Percentiles rank a stretch among this genome's conserved stretches.
These are phyloP conservation scores for Calypte anna DNA, from an alignment of 2,113 vertebrate genomes.

Conservation along the genomic window DNA sequence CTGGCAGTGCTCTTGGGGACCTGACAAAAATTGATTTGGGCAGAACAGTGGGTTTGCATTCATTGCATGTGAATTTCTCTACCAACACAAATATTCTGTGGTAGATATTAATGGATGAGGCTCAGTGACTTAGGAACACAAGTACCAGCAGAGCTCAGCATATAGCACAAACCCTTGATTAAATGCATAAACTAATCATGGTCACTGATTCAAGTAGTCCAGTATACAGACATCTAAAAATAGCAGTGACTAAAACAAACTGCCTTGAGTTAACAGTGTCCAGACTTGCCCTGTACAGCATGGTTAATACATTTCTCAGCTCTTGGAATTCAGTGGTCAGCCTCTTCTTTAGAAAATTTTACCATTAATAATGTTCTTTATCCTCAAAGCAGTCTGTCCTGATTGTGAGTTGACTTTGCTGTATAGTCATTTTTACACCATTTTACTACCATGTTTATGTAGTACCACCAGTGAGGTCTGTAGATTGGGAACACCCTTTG, in stretches of 20 bases:
- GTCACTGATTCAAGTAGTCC: background rate
- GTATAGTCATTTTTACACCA: background rate
- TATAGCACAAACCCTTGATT: background rate
- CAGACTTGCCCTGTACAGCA: background rate
- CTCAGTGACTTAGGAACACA: background rate
- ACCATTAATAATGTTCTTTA: background rate
- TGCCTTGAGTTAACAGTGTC: background rate
- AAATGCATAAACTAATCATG: background rate
- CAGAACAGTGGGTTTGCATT: background rate
- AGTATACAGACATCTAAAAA: background rate
- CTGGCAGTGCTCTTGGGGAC: background rate
- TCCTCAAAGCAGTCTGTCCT: background rate
- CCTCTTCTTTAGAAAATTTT: background rate
- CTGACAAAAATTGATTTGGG: background rate
- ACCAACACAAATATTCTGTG: background rate
- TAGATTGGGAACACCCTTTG: background rate
- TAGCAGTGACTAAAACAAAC: background rate
- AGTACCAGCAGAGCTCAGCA: rapidly evolving
- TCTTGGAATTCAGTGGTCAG: background rate
- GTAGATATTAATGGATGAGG: background rate
- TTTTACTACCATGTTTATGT: background rate
- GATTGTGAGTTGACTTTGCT: background rate
- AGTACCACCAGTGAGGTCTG: background rate
- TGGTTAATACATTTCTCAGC: background rate
- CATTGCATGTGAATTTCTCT: background rate